Percentiles rank a stretch among this genome's conserved stretches.
These are phyloP conservation scores for Chrysopa pallens DNA, from an alignment of 1,140 invertebrate species.

Conservation along the genomic window DNA sequence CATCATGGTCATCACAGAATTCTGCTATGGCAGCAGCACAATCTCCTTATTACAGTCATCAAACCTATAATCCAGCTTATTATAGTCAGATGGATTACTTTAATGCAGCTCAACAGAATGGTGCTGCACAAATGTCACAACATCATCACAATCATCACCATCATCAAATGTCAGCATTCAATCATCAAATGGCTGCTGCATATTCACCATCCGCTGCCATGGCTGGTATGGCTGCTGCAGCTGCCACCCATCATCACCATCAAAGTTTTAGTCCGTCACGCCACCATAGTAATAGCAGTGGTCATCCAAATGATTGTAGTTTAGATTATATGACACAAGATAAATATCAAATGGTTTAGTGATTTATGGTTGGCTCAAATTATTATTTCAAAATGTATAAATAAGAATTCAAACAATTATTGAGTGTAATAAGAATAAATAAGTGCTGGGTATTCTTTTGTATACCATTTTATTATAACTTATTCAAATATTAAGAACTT, in stretches of 20 bases:
- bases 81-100: conserved; percentile 44
- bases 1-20: conserved; percentile 27
- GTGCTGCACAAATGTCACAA: conserved; percentile 5
- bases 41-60: conserved; percentile 33
- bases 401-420: too few species aligned
- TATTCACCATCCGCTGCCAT: not conserved
- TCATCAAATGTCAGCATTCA: not conserved
- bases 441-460: too few species aligned
- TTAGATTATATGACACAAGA: conserved; percentile 11
- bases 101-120: conserved; percentile 18
- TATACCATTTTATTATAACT: too few species aligned
- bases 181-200: not conserved
- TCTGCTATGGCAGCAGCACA: conserved; percentile 21
- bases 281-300: conserved; percentile 12
- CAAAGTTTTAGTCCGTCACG: conserved; percentile 10
- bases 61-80: conserved; percentile 32
- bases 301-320: conserved; percentile 12
- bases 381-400: too few species aligned
- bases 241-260: conserved; percentile 8
- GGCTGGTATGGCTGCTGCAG: conserved; percentile 6
- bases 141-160: not conserved
- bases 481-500: too few species aligned
- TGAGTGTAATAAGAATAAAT: too few species aligned
- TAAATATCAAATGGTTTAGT: conserved; percentile 8
- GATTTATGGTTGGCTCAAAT: not conserved